Conservation (phyloP, 2,797 vertebrate species). For the Benthosema pterotum region DNA sequence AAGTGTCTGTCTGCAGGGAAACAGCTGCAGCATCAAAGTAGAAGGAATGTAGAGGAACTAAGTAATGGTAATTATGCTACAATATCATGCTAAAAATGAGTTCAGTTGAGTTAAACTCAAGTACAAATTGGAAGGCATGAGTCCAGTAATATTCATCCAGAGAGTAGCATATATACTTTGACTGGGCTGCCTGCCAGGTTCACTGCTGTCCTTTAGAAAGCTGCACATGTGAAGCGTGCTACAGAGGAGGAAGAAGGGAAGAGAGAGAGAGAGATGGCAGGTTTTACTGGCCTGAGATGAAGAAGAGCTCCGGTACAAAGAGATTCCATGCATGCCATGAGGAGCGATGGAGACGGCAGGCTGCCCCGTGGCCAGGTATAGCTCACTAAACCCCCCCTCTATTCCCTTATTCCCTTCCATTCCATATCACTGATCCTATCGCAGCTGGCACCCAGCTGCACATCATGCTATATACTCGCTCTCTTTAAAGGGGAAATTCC, state of each 20-base stretch:
- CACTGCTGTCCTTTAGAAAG: constrained; percentile 12
- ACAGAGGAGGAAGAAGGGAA: constrained; percentile 39
- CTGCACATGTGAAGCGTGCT: constrained; percentile 39
- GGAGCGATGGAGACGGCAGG: constrained; percentile 48
- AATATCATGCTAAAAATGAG: too few species aligned
- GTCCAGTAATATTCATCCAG: too few species aligned
- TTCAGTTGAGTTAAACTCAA: too few species aligned
- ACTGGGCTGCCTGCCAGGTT: constrained; percentile 40
- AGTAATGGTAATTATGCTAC: too few species aligned
- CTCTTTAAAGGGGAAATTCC: too few species aligned
- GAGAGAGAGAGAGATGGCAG: constrained; percentile 17
- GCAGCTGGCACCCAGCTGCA: constrained; percentile 67
- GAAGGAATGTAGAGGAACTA: too few species aligned
- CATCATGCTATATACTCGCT: constrained; percentile 12
- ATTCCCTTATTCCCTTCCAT: constrained; percentile 9
- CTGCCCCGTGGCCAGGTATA: constrained; percentile 62
- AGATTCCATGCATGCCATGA: constrained; percentile 67
- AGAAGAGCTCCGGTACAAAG: constrained; percentile 67
- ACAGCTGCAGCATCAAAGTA: too few species aligned
- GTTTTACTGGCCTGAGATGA: constrained; percentile 63
- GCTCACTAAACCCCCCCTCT: constrained; percentile 40
- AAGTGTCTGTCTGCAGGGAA: too few species aligned
- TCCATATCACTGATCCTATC: constrained; percentile 37
- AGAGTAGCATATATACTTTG: too few species aligned
- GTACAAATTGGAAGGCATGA: too few species aligned